Evolutionary conservation across 2,888 invertebrate genomes (phyloP), one percentile per base, ranked within the genome.

Genomic region (Cephalotes varians): DNA sequence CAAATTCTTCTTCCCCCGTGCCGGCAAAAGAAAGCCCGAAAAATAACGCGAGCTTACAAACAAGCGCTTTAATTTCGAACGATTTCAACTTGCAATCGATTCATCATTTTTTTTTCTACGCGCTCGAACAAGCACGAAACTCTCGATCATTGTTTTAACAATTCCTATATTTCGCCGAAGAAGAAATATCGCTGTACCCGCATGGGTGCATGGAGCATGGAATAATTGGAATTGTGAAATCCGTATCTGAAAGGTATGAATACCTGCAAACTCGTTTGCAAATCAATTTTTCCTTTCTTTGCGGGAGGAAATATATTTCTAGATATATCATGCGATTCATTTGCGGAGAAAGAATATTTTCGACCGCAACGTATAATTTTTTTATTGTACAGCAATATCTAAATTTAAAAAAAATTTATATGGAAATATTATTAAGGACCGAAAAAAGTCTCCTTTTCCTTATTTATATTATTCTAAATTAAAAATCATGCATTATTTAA

Each of bases 81-180:
- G 44, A 79, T 79, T 69, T 79, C 34, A 44, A 77, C 31, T 44
- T 18, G 56, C 31, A n/a, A 56, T 79, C 56, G 54, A 77, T 77
- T 77, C 54, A 40, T 40, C 69, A 40, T 44, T 47, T 37, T 28
- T 69, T 21, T 31, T 28, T 44, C n/a, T 37, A 12, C 21, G 12
- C 25, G 21, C 6, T 69, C 28, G 31, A 44, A 77, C 54, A 21
- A 51, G 37, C 67, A n/a, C 25, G 51, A 76, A 77, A 67, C 40
- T 77, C 54, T 71, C 67, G 56, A 44, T 44, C 21, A 54, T 49
- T 69, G 69, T 77, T 77, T 40, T 44, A 56, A 71, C 40, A 71
- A 71, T 79, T 79, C 69, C 21, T 69, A 21, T 31, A 69, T 56
- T 54, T 69, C n/a, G 21, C 15, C 51, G 7, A 21, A 28, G 21